A percentile compares a stretch with the other conserved stretches of the same genome.
Conservation (phyloP, 1,140 invertebrate genomes). For the Batillaria attramentaria region DNA sequence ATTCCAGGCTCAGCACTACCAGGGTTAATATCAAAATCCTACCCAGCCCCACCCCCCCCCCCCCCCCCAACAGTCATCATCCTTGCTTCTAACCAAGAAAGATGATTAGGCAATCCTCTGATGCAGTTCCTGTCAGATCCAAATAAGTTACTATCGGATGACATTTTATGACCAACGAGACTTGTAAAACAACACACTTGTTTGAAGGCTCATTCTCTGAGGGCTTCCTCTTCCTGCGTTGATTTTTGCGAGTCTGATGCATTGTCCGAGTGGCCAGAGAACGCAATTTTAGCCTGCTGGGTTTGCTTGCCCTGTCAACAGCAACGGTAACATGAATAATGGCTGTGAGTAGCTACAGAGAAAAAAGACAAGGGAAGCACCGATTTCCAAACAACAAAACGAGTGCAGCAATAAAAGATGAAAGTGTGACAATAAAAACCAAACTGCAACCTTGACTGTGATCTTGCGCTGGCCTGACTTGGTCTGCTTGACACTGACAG, state of each 20-base stretch:
- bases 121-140: no score
- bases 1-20: no score
- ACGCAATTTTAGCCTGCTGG: constrained; percentile 18
- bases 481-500: constrained; percentile 36
- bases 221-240: background rate
- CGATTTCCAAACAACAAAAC: background rate
- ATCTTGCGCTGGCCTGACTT: constrained; percentile 36
- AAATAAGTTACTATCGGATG: background rate
- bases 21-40: no score
- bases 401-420: background rate
- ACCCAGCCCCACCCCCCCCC: no score
- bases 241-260: background rate
- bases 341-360: no score
- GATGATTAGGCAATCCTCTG: no score
- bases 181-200: constrained; percentile 21
- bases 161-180: background rate
- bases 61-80: no score
- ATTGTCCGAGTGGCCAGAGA: background rate
- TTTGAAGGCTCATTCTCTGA: constrained; percentile 33
- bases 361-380: background rate
- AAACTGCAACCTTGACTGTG: constrained; percentile 15
- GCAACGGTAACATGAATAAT: background rate
- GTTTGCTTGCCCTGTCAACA: background rate
- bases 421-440: background rate
- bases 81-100: no score